Conservation (phyloP, 2,888 invertebrate species). For the Imbricaverruca yamaguchii region DNA sequence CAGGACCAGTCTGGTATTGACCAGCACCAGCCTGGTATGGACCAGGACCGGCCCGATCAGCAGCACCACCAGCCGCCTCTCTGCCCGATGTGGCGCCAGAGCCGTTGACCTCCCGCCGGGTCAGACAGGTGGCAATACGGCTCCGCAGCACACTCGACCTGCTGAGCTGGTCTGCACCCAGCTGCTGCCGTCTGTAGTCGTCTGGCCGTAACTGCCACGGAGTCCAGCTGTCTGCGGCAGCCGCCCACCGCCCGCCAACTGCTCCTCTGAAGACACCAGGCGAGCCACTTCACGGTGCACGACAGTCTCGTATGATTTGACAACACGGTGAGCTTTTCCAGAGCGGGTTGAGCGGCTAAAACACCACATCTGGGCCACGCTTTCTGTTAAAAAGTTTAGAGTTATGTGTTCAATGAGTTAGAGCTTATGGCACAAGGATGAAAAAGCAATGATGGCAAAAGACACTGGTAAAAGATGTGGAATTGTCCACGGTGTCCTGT, state of each 20-base stretch:
- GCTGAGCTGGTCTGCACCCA: neutral
- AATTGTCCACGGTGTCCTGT: too few relatives aligned
- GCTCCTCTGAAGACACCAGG: too few relatives aligned
- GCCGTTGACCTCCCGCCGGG: neutral
- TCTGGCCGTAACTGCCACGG: neutral
- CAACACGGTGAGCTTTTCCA: too few relatives aligned
- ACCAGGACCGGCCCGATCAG: neutral
- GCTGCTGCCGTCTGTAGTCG: neutral
- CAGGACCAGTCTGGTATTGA: neutral
- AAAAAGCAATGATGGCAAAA: too few relatives aligned
- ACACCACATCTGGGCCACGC: too few relatives aligned
- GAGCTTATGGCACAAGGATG: too few relatives aligned
- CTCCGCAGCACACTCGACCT: neutral
- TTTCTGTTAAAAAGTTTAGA: too few relatives aligned
- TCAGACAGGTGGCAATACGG: neutral
- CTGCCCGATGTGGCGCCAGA: neutral
- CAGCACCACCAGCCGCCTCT: neutral
- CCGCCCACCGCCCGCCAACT: neutral
- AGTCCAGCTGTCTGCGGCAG: neutral
- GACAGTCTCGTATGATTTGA: too few relatives aligned
- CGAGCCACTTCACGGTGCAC: too few relatives aligned
- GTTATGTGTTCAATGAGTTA: too few relatives aligned
- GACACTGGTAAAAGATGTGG: too few relatives aligned
- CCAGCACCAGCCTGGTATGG: neutral
- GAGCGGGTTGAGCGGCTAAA: too few relatives aligned